Base-by-base conservation (phyloP, 2,888 invertebrate genomes). In the Ochropacha duplaris region DNA sequence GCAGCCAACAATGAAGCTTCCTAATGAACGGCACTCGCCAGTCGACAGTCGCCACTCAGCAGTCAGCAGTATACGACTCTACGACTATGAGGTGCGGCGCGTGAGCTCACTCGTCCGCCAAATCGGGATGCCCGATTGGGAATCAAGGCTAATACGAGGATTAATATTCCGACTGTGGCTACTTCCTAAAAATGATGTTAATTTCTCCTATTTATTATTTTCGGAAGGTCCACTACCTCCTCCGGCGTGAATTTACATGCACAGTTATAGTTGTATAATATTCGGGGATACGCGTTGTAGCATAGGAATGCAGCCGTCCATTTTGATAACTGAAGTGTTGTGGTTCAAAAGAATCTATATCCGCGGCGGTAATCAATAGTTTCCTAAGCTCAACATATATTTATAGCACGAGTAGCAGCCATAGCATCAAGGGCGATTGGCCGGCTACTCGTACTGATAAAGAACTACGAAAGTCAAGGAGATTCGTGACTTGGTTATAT, bases 101-200 rank as follows among this genome's bases (percentile, higher is more conserved):
- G 81, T 87, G 88, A 90, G 84, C 89, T 88, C 88, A 87, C 82
- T 74, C 78, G 72, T 69, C 85, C 80, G 83, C 85, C 88, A 85
- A 86, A 83, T 75, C 84, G 79, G 85, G 86, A 78, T 74, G 83
- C 87, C 83, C 85, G 83, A 83, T 89, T 83, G 86, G 90, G 91
- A 92, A 92, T 91, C 86, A 92, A 92, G 92, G 92, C 83, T 87
- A 83, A 79, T 79, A 73, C 74, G 62, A 71, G 81, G 87, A 87
- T 91, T 90, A 83, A 81, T 90, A 92, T 90, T 86, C 90, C 76
- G 79, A 72, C 69, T 79, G 82, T 72, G 66, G 68, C 60, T 69
- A 84, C 82, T 81, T 83, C 90, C 90, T 84, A 87, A 88, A 89
- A 69, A 69, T 66, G 69, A 88, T 88, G 86, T 75, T 86, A 88